A percentile compares a stretch with the other conserved stretches of the same genome.
phyloP scores from a whole-genome alignment of 2,113 vertebrate genomes.

The Hippocampus barbouri region DNA sequence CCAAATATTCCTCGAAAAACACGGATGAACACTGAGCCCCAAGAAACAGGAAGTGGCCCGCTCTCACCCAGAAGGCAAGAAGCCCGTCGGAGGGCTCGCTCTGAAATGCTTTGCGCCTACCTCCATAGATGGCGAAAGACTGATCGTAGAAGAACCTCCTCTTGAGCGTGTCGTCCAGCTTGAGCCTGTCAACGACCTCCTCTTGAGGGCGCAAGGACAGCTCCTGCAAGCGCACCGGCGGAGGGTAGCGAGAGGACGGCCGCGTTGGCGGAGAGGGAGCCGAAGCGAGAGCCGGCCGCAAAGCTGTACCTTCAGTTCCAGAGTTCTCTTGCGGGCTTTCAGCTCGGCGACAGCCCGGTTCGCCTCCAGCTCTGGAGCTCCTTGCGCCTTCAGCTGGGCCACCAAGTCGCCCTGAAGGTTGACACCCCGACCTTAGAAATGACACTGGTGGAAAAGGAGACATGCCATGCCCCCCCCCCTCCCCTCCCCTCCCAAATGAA shows the following conservation, averaged over 20 bases:
- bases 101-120: conserved; percentile 50
- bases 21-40: too few species aligned
- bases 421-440: neutral
- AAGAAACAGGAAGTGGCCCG: too few species aligned
- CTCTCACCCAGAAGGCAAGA: too few species aligned
- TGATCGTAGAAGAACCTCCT: conserved; percentile 94
- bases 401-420: conserved; percentile 27
- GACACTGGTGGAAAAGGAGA: neutral
- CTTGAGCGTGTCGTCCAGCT: conserved; percentile 93
- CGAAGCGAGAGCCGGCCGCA: neutral
- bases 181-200: conserved; percentile 83
- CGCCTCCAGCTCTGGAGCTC: conserved; percentile 63
- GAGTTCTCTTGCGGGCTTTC: conserved; percentile 81
- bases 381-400: conserved; percentile 26
- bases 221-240: conserved; percentile 68
- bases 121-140: conserved; percentile 94
- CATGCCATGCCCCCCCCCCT: too few species aligned
- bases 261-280: neutral
- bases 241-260: too few species aligned
- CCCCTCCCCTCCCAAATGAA: too few species aligned
- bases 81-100: too few species aligned
- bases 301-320: conserved; percentile 84
- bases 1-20: too few species aligned
- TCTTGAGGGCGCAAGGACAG: conserved; percentile 87
- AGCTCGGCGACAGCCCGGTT: conserved; percentile 86